These are phyloP conservation scores for Hystrix cristata DNA, from an alignment of 2,113 vertebrate species.

Conservation along the genomic window DNA sequence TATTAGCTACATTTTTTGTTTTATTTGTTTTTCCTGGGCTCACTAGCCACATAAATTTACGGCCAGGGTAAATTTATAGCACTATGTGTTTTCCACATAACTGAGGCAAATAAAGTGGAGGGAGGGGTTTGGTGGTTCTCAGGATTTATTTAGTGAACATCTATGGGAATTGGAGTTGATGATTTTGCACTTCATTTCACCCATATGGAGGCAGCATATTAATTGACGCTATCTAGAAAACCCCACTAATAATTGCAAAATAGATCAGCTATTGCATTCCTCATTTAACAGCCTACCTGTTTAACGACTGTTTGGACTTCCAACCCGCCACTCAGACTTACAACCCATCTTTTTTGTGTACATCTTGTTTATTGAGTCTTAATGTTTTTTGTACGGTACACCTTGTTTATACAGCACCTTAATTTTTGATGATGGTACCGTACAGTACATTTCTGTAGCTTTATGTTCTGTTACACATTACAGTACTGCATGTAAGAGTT, in stretches of 20 bases:
- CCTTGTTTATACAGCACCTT: neutral
- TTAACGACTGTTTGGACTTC: neutral
- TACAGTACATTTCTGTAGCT: neutral
- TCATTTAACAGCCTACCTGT: neutral
- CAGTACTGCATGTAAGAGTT: neutral
- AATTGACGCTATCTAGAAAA: slow-evolving; percentile 77
- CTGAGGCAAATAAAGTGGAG: neutral
- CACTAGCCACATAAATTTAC: neutral
- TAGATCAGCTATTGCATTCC: slow-evolving; percentile 64
- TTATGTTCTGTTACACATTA: neutral
- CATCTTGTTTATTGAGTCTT: neutral
- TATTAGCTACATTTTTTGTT: slow-evolving; percentile 9
- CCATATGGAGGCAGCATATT: slow-evolving; percentile 66
- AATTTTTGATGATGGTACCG: neutral
- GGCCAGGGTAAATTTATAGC: slow-evolving; percentile 6
- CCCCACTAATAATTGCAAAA: slow-evolving; percentile 79
- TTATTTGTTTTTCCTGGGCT: neutral
- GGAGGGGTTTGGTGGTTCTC: neutral
- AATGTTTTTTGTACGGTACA: neutral
- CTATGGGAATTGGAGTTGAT: slow-evolving; percentile 75
- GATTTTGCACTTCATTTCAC: slow-evolving; percentile 74
- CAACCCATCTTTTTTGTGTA: neutral
- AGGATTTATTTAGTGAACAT: slow-evolving; percentile 69
- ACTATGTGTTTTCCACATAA: neutral
- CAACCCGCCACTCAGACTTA: neutral